Base-by-base conservation (phyloP, 2,888 invertebrate species). In the Cataglyphis cursor region DNA sequence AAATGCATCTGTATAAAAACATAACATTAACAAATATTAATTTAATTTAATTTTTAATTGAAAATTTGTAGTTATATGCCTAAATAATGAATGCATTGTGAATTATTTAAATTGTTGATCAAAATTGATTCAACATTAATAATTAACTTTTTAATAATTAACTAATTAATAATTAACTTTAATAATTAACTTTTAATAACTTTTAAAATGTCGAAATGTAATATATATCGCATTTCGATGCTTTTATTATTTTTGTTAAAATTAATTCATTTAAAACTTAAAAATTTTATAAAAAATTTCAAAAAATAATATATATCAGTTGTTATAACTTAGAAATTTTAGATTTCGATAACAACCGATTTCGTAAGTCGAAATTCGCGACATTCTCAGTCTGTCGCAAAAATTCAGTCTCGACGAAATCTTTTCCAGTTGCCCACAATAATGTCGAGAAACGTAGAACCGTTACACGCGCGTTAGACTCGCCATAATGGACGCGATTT, bases 401-500 rank as follows among this genome's bases (percentile, higher is more conserved):
- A 24, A 61, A 28, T 24, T 57, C 15, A 8, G 21, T 41, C 70
- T 59, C 48, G 70, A 48, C 44, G 18, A 48, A 80, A 80, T 80
- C 68, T 78, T 78, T 68, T 31, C 54, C 76, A 38, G 66, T 76
- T 76, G 70, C 57, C 59, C 24, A 70, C 78, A 80, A 83, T 88
- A 88, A 89, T 78, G 82, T 87, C 82, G 84, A 54, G 65, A 65
- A 76, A 28, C 73, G 81, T 78, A 82, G 86, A 80, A 91, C 92
- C 92, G 92, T 92, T 92, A 91, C 85, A 73, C 64, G 35, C 81
- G 81, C 85, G 66, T 84, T 54, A 82, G 88, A 82, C 76, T 89
- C 83, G 82, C 90, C 84, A 90, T 91, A 90, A 93, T 91, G 80
- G 92, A 85, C 83, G 87, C 91, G 93, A 94, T 94, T 94, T 94